Base-by-base conservation (phyloP, 2,888 invertebrate species). In the Miltochrista miniata region DNA sequence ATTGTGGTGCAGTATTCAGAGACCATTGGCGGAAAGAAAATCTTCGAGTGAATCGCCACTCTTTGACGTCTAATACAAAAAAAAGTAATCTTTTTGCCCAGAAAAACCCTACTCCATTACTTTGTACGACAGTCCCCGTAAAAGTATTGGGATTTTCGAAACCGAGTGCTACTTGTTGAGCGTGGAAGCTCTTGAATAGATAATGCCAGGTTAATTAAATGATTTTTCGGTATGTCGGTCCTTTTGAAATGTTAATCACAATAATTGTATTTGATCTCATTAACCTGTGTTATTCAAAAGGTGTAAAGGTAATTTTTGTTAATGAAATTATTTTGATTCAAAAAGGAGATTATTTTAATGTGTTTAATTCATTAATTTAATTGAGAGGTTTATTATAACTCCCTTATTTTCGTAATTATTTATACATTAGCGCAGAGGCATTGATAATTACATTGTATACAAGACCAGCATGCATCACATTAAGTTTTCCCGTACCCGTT, bases 11-110 rank as follows among this genome's bases (percentile, higher is more conserved):
- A 70, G 61, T 71, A 86, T 84, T 86, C 87, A 82, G 76, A 76
- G 83, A 74, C 83, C 83, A 85, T 81, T 78, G 83, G 80, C 75
- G 83, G 81, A 85, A 86, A 84, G 85, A 85, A 88, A 85, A 88
- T 83, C 88, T 85, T 79, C 77, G 76, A 79, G 78, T 51, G 79
- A 83, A 88, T 88, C 84, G 85, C 85, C 83, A 84, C 85, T 85
- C 89, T 89, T 88, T 88, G 87, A 86, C 81, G 83, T 81, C 69
- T 76, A 74, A 83, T 83, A 86, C 77, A 84, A 86, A 89, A n/a
- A n/a, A 45, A 86, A 80, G 76, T 81, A 81, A 83, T 81, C 79
- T 77, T 76, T 78, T 83, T 81, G 70, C 24, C 70, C 64, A 64
- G 70, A 68, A 75, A 79, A 81, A 79, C 76, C 76, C 81, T 69